phyloP scores from a whole-genome alignment of 2,888 invertebrate species.

The Liposcelis brunnea region DNA sequence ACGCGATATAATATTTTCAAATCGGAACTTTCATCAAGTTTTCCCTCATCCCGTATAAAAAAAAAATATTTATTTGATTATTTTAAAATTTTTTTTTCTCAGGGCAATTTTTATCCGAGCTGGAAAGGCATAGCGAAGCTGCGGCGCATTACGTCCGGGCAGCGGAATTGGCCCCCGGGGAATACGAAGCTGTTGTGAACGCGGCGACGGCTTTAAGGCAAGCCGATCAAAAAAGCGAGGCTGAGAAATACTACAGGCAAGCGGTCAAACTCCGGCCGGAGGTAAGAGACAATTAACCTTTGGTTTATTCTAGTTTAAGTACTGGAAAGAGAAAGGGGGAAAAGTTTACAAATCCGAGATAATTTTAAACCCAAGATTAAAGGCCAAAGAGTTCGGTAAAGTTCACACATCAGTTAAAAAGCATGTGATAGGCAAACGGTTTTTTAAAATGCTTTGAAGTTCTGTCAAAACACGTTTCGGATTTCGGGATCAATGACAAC shows the following conservation, averaged over 20 bases:
- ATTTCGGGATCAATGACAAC: too few species aligned
- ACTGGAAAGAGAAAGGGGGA: too few species aligned
- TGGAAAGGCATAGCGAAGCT: slow-evolving; percentile 63
- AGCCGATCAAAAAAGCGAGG: slow-evolving; percentile 60
- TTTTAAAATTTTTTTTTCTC: background rate
- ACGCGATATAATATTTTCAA: too few species aligned
- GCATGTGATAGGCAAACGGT: background rate
- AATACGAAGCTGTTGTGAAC: slow-evolving; percentile 69
- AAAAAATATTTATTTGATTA: too few species aligned
- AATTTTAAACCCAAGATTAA: too few species aligned
- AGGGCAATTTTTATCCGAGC: slow-evolving; percentile 50
- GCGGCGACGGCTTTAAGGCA: slow-evolving; percentile 78
- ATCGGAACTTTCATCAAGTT: too few species aligned
- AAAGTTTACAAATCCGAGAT: too few species aligned
- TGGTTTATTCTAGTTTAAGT: too few species aligned
- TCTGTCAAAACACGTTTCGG: too few species aligned
- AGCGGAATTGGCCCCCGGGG: slow-evolving; percentile 56
- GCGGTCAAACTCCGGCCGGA: slow-evolving; percentile 42
- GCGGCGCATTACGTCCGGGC: slow-evolving; percentile 64
- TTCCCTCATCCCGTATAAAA: too few species aligned
- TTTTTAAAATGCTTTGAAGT: background rate
- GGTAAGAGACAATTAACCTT: slow-evolving; percentile 20
- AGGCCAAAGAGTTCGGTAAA: too few species aligned
- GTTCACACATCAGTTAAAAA: too few species aligned
- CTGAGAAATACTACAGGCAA: slow-evolving; percentile 73